Percentiles rank a stretch among this genome's conserved stretches.
phyloP scores from a whole-genome alignment of 2,797 vertebrate genomes.

The Parotocinclus haroldoi region DNA sequence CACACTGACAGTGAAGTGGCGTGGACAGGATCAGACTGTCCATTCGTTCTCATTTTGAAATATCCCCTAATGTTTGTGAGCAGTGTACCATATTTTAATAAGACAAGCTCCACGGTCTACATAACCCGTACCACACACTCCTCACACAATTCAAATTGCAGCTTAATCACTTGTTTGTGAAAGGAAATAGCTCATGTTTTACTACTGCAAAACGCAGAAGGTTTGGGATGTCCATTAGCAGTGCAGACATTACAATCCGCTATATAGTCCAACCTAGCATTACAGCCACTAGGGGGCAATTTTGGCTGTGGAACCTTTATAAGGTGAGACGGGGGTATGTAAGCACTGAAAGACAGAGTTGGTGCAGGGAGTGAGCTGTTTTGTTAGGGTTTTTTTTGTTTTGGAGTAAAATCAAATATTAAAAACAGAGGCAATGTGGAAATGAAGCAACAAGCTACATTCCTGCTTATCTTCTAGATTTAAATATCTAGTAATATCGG shows the following conservation, averaged over 20 bases:
- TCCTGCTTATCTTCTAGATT: constrained; percentile 66
- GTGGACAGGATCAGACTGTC: no score
- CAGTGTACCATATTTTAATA: no score
- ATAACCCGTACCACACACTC: constrained; percentile 1
- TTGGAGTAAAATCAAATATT: constrained; percentile 64
- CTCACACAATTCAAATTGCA: constrained; percentile 20
- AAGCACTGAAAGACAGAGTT: constrained; percentile 58
- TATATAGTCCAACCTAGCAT: constrained; percentile 15
- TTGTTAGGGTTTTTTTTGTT: no score
- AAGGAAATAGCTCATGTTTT: constrained; percentile 35
- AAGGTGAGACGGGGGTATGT: constrained; percentile 1
- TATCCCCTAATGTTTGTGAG: no score
- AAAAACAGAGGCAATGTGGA: constrained; percentile 66
- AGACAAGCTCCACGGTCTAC: no score
- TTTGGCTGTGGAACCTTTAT: constrained; percentile 35
- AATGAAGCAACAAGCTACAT: constrained; percentile 62
- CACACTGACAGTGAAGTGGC: no score
- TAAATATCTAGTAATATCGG: background rate
- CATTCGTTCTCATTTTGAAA: no score
- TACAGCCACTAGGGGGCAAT: constrained; percentile 42
- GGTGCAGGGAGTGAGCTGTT: background rate
- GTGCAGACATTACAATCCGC: constrained; percentile 6
- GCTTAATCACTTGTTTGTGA: constrained; percentile 13
- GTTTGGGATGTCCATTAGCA: constrained; percentile 24
- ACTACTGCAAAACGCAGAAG: constrained; percentile 28